phyloP scores from a whole-genome alignment of 2,797 vertebrate species.

The Trachurus trachurus region DNA sequence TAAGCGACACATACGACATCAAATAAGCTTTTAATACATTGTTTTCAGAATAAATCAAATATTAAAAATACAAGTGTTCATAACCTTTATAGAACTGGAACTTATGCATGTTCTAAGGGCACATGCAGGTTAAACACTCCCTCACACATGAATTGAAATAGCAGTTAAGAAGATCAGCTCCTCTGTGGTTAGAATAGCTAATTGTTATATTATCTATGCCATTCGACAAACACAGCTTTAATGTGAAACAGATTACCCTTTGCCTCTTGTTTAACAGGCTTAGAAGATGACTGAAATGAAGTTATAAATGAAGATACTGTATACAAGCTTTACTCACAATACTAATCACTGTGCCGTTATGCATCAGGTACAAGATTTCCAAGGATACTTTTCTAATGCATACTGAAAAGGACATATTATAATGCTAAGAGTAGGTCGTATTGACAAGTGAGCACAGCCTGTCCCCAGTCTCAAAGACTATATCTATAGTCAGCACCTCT shows the following conservation, averaged over 20 bases:
- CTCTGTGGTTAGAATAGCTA: background rate
- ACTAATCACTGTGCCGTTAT: background rate
- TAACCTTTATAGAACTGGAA: background rate
- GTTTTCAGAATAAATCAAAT: too few species aligned
- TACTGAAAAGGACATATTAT: conserved; percentile 15
- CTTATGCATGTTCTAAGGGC: background rate
- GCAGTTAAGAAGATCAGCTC: background rate
- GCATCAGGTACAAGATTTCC: conserved; percentile 4
- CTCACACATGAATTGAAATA: background rate
- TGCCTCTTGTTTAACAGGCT: conserved; percentile 25
- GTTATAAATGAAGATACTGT: conserved; percentile 16
- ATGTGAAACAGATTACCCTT: conserved; percentile 26
- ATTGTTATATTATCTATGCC: background rate
- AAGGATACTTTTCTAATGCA: conserved; percentile 31
- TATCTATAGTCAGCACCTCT: background rate
- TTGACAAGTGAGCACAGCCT: conserved; percentile 1
- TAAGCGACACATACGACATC: too few species aligned
- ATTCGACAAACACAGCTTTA: conserved; percentile 21
- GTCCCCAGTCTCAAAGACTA: background rate
- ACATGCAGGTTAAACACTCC: background rate
- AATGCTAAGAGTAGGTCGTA: background rate
- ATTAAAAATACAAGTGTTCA: too few species aligned
- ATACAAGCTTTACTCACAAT: conserved; percentile 1
- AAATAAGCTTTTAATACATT: too few species aligned
- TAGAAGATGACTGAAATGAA: conserved; percentile 18